These are phyloP conservation scores for Drosophila murphyi DNA, from an alignment of 1,140 invertebrate species.

Conservation along the genomic window DNA sequence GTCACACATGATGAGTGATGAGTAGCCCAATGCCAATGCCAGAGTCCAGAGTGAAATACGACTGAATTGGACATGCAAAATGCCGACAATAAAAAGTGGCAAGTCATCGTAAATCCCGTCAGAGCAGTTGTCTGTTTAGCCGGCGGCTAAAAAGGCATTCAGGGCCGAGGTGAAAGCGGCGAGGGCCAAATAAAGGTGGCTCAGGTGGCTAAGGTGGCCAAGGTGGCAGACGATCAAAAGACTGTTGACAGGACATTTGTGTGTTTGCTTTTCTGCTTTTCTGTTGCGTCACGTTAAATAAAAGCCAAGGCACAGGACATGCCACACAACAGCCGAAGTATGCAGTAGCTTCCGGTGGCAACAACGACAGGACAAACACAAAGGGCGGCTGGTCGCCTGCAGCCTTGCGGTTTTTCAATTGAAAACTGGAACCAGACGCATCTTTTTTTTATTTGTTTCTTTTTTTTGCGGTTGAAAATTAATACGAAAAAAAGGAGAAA, in stretches of 20 bases:
- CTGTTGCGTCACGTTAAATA: slow-evolving; percentile 81
- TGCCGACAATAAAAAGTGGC: slow-evolving; percentile 51
- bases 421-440: slow-evolving; percentile 34
- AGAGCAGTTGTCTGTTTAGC: slow-evolving; percentile 47
- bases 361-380: slow-evolving; percentile 18
- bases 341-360: slow-evolving; percentile 65
- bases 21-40: background rate
- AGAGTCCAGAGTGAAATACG: slow-evolving; percentile 23
- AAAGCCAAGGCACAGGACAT: slow-evolving; percentile 73
- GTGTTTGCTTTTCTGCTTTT: slow-evolving; percentile 42
- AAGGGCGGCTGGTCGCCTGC: slow-evolving; percentile 25
- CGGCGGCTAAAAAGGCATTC: slow-evolving; percentile 59
- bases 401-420: slow-evolving; percentile 52
- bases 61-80: slow-evolving; percentile 50
- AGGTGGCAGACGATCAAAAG: slow-evolving; percentile 57
- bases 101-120: slow-evolving; percentile 63
- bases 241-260: slow-evolving; percentile 69
- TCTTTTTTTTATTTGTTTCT: slow-evolving; percentile 1
- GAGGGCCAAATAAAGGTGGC: slow-evolving; percentile 24
- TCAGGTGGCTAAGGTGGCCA: slow-evolving; percentile 43
- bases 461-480: slow-evolving; percentile 41
- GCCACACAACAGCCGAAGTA: slow-evolving; percentile 28
- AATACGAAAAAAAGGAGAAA: slow-evolving; percentile 15
- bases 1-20: slow-evolving; percentile 12
- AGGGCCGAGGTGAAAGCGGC: slow-evolving; percentile 7